Conservation (phyloP, 2,888 invertebrate species). For the Daptonema setosum region DNA sequence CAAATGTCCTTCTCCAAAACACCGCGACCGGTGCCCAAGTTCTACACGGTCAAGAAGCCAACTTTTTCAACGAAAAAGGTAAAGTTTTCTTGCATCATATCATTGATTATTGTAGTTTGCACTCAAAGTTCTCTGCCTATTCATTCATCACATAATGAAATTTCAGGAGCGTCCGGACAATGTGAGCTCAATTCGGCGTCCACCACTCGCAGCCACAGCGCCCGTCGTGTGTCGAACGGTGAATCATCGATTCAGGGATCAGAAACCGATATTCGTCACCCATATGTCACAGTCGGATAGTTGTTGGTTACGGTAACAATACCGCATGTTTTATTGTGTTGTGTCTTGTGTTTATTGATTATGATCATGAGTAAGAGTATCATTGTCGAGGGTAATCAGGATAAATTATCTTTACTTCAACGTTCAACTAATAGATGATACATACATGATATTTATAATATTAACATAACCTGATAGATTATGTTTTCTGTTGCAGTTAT, state of each 20-base stretch:
- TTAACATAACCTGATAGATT: not conserved
- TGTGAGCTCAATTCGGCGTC: too few relatives aligned
- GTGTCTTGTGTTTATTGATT: not conserved
- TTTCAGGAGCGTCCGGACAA: too few relatives aligned
- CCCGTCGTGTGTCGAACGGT: not conserved
- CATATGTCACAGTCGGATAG: not conserved
- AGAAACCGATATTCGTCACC: not conserved
- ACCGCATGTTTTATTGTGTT: not conserved
- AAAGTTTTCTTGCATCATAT: not conserved
- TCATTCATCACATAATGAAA: too few relatives aligned
- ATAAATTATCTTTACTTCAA: too few relatives aligned
- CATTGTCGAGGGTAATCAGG: too few relatives aligned
- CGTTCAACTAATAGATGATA: too few relatives aligned
- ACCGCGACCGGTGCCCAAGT: conserved; percentile 2
- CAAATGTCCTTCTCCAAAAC: too few relatives aligned
- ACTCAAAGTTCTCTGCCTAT: too few relatives aligned
- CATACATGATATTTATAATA: too few relatives aligned
- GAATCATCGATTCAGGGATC: not conserved
- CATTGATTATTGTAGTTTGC: not conserved
- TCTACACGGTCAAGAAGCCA: not conserved
- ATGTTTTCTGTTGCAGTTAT: not conserved
- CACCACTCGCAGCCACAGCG: not conserved
- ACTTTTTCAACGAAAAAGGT: conserved; percentile 3
- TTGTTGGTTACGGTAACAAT: not conserved
- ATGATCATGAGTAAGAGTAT: not conserved